phyloP scores from a whole-genome alignment of 2,888 invertebrate species.

The Pristionchus entomophagus region DNA sequence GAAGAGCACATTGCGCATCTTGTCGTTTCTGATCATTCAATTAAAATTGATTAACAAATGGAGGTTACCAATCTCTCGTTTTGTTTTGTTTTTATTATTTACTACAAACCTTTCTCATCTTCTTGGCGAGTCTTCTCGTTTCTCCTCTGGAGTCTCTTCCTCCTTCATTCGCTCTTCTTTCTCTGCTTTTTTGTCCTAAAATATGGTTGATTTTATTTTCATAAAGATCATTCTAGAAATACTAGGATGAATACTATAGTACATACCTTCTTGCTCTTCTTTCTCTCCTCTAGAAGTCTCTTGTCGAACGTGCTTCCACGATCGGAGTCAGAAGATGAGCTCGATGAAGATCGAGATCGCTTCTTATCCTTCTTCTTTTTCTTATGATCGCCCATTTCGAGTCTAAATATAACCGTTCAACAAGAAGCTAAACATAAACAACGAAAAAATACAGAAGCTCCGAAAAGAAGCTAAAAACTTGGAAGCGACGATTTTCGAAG shows the following conservation, averaged over 20 bases:
- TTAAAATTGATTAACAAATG: background rate
- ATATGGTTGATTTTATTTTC: background rate
- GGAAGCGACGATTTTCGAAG: too few species aligned
- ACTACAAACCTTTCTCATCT: slow-evolving; percentile 77
- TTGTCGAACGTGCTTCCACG: slow-evolving; percentile 16
- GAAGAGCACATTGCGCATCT: slow-evolving; percentile 57
- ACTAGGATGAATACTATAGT: background rate
- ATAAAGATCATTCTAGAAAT: too few species aligned
- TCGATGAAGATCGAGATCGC: background rate
- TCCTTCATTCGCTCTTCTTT: slow-evolving; percentile 83
- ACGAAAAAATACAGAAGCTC: too few species aligned
- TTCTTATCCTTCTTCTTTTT: slow-evolving; percentile 41
- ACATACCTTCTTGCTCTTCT: slow-evolving; percentile 54
- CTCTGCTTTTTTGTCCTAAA: slow-evolving; percentile 62
- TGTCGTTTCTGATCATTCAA: slow-evolving; percentile 5
- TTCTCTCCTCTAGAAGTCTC: slow-evolving; percentile 49
- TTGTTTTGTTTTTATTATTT: too few species aligned
- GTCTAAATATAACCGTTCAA: too few species aligned
- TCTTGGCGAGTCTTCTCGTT: slow-evolving; percentile 90
- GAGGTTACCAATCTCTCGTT: too few species aligned
- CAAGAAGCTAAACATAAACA: too few species aligned
- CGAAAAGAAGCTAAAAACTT: too few species aligned
- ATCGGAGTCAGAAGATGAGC: slow-evolving; percentile 40
- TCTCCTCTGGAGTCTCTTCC: slow-evolving; percentile 95
- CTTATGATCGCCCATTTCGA: slow-evolving; percentile 44